Evolutionary conservation across 2,888 invertebrate species (phyloP), one percentile per base, ranked within the genome.

Genomic region (Caenorhabditis doughertyi): DNA sequence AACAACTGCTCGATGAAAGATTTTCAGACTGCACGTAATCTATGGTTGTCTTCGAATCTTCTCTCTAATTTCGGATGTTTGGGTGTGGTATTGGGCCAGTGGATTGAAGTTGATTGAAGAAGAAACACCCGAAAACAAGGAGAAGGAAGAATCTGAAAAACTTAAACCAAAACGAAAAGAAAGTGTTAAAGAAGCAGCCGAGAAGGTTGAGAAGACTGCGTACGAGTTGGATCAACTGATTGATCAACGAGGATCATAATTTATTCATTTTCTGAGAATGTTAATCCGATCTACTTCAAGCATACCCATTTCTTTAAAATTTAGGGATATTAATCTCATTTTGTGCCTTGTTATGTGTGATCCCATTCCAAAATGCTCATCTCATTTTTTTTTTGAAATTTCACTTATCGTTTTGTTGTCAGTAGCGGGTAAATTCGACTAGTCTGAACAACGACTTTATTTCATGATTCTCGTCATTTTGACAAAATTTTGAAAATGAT

Each of bases 71-170:
- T 90, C 90, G 7, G 92, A 92, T 72, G 73, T 91, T 18, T 90
- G 88, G 86, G 91, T 91, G 9, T 81, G 88, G 74, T 89, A 88
- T 70, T 89, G 88, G 84, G 91, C 91, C 0, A 89, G 88, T 49
- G 91, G 88, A 16, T 81, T 92, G 51, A 89, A 90, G 71, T 74
- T 92, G 58, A 85, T 88, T 25, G 88, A 87, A 47, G 90, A 89
- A 44, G 84, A 79, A 11, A 85, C 80, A 18, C 81, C 56, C 11
- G 44, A 56, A 39, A 60, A 77, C 8, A 49, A 44, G 13, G 84
- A 82, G 42, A 53, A 64, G 32, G 64, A 44, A 8, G 82, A 68
- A 44, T 32, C 55, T 11, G 58, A 71, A 21, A 70, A 65, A 39
- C 21, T 29, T 21, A 51, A 51, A 11, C 35, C 29, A 3, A 65